These are phyloP conservation scores for Eriosoma lanigerum DNA, from an alignment of 1,140 invertebrate species.

Conservation along the genomic window DNA sequence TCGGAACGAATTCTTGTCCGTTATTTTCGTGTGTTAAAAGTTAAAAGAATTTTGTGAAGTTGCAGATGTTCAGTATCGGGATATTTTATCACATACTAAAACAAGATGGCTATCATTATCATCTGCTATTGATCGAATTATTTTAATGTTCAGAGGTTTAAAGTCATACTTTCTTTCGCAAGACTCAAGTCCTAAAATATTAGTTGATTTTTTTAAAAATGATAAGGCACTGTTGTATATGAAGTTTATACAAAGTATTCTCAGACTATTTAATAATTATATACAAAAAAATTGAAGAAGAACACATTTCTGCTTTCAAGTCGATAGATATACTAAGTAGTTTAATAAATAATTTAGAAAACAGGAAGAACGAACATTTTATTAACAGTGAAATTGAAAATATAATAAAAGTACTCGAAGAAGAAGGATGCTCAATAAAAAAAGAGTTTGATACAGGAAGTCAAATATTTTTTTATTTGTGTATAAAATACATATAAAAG, in stretches of 20 bases:
- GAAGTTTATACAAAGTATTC: neutral
- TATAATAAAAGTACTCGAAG: conserved; percentile 8
- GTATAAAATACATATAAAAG: conserved; percentile 4
- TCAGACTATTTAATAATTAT: conserved; percentile 5
- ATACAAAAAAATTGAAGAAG: conserved; percentile 1
- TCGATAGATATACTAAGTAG: neutral
- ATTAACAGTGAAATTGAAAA: conserved; percentile 1
- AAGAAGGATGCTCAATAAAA: neutral
- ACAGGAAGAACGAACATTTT: neutral
- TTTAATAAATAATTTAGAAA: conserved; percentile 7
- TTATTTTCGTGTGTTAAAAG: too few relatives aligned
- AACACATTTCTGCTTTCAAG: neutral
- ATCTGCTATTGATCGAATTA: neutral
- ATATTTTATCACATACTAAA: neutral
- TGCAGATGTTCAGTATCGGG: neutral
- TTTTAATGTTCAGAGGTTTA: neutral
- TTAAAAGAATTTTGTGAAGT: neutral
- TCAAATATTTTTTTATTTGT: conserved; percentile 5
- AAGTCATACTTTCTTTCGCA: neutral
- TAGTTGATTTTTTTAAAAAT: conserved; percentile 9
- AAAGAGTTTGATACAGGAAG: neutral
- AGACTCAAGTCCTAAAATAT: conserved; percentile 12
- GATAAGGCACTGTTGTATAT: neutral
- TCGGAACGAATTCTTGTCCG: too few relatives aligned
- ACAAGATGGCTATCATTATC: neutral